Base-by-base conservation (phyloP, 2,888 invertebrate genomes). In the Heliconius hortense region DNA sequence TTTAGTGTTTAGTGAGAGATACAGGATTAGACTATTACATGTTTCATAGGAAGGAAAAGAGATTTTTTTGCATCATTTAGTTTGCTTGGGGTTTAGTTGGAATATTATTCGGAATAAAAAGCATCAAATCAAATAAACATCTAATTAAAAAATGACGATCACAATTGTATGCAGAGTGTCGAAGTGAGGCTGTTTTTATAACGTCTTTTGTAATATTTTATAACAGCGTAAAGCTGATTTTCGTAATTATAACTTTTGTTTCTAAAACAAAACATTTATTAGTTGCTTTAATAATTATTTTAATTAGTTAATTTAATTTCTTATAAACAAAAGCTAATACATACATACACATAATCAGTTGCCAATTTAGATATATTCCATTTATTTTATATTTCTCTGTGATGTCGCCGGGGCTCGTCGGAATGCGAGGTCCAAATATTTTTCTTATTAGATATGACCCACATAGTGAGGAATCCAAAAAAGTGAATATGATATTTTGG, bases 341-440 rank as follows among this genome's bases (percentile, higher is more conserved):
- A 15, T 24, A 60, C 31, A 31, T 31, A 31, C 31, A 31, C 1
- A 31, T 26, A 26, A 5, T 31, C 10, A 53, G 28, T 18, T 11
- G 18, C 11, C 1, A 68, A n/a, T 68, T 53, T 5, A 21, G 21
- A 53, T 28, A 68, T 15, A 60, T 53, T 28, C 31, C 2, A 26
- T 28, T 26, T 11, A 28, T 28, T 68, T 48, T 26, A 68, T 68
- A 7, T 28, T 35, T 26, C 39, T 24, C 15, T 26, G 60, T 26
- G 18, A 39, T 53, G 35, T 48, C 35, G 31, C 66, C 15, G 66
- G 11, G 31, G 13, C 79, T 26, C 62, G 4, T 77, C 71, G 78
- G 80, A 80, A 79, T 81, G 81, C 81, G 77, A 77, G 76, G 69
- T 72, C 80, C 80, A 79, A 82, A 84, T 82, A 84, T 84, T 80